Evolutionary conservation across 2,797 vertebrate genomes (phyloP).

Genomic region (Enteromius trimaculatus): DNA sequence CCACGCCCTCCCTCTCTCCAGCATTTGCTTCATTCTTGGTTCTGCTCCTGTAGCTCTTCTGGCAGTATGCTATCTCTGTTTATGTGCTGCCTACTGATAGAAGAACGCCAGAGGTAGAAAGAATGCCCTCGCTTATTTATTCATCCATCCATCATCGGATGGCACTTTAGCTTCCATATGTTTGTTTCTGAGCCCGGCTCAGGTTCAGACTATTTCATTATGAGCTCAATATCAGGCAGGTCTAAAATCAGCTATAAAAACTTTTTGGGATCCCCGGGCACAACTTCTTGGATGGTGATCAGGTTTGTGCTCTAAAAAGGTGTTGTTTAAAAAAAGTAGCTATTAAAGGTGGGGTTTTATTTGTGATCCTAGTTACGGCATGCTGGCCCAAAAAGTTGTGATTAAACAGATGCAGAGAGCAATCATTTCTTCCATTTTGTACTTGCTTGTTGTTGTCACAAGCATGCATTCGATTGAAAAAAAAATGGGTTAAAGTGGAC

Average conservation of each 20-base stretch:
- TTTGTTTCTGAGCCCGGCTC: not conserved
- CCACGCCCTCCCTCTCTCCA: conserved; percentile 50
- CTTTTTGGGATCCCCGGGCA: not conserved
- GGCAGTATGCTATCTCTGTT: conserved; percentile 24
- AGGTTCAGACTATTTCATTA: conserved; percentile 8
- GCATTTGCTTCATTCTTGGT: conserved; percentile 38
- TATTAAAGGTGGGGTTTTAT: not conserved
- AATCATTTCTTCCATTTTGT: not conserved
- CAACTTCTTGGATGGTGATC: not conserved
- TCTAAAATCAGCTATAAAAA: not conserved
- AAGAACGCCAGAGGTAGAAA: conserved; percentile 44
- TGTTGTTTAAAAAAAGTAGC: not conserved
- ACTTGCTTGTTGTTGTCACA: not conserved
- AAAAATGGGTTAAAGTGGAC: not conserved
- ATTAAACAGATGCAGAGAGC: not conserved
- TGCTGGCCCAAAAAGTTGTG: not conserved
- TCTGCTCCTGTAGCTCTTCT: conserved; percentile 29
- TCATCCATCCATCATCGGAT: conserved; percentile 31
- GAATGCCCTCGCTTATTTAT: conserved; percentile 23
- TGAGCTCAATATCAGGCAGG: not conserved
- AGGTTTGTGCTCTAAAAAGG: not conserved
- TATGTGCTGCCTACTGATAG: not conserved
- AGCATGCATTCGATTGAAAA: not conserved
- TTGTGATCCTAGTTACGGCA: not conserved
- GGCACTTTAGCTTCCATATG: conserved; percentile 16